These are phyloP conservation scores for Gavialis gangeticus DNA, from an alignment of 2,113 vertebrate species.

Conservation along the genomic window DNA sequence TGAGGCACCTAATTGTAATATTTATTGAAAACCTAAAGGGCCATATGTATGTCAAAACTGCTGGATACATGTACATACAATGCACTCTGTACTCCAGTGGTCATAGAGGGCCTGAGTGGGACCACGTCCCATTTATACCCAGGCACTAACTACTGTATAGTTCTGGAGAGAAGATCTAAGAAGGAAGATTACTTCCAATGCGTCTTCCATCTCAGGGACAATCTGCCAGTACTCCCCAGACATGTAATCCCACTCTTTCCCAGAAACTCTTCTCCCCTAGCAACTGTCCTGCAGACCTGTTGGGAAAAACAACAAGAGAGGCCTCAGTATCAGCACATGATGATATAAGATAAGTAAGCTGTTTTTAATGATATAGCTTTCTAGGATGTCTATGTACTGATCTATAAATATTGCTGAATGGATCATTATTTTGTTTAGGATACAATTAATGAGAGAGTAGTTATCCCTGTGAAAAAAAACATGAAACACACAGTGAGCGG, in stretches of 20 bases:
- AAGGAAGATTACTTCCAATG: neutral
- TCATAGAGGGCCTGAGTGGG: neutral
- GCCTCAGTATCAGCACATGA: neutral
- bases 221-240: neutral
- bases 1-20: neutral
- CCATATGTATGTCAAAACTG: neutral
- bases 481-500: no score
- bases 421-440: constrained; percentile 15
- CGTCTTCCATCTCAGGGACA: no score
- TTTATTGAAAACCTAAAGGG: neutral
- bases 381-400: neutral
- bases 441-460: neutral
- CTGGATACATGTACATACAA: neutral
- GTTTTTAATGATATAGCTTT: constrained; percentile 20
- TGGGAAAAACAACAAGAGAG: neutral
- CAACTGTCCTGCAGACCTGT: neutral
- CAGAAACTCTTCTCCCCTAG: neutral
- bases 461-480: neutral
- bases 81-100: neutral
- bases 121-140: neutral
- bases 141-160: neutral
- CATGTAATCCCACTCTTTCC: neutral
- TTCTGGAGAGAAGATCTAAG: neutral
- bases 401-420: neutral
- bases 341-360: neutral